A percentile compares a stretch with the other conserved stretches of the same genome.
Conservation (phyloP, 2,888 invertebrate genomes). For the Dexiosoma caninum region DNA sequence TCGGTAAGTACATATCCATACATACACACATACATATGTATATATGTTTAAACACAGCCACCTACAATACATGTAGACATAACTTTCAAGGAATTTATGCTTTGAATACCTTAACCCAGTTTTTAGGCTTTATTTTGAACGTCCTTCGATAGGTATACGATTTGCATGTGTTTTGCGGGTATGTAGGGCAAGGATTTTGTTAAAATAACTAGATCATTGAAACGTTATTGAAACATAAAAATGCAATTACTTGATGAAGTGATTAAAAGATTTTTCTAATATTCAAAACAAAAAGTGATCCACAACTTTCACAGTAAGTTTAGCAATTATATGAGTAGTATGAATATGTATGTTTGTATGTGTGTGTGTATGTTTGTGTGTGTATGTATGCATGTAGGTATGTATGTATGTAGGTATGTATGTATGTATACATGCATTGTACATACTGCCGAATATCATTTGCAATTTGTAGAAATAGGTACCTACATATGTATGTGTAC, state of each 20-base stretch:
- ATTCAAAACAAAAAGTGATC: too few species aligned
- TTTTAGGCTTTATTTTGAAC: constrained; percentile 44
- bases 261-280: too few species aligned
- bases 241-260: too few species aligned
- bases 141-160: constrained; percentile 26
- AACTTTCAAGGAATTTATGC: constrained; percentile 48
- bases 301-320: too few species aligned
- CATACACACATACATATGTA: background rate
- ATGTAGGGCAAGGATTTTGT: constrained; percentile 54
- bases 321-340: too few species aligned
- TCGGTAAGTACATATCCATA: too few species aligned
- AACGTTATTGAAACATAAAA: constrained; percentile 38
- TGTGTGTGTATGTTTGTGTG: too few species aligned
- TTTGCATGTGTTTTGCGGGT: background rate
- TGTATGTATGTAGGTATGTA: background rate
- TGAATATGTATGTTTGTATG: too few species aligned
- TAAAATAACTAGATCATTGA: constrained; percentile 41
- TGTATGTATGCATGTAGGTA: background rate
- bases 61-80: background rate
- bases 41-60: background rate
- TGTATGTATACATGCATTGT: background rate
- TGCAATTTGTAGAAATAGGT: too few species aligned
- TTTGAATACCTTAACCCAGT: constrained; percentile 46
- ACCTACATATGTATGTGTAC: background rate
- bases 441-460: too few species aligned